Base-by-base conservation (phyloP, 2,888 invertebrate species). In the Xanthorhoe spadicearia region DNA sequence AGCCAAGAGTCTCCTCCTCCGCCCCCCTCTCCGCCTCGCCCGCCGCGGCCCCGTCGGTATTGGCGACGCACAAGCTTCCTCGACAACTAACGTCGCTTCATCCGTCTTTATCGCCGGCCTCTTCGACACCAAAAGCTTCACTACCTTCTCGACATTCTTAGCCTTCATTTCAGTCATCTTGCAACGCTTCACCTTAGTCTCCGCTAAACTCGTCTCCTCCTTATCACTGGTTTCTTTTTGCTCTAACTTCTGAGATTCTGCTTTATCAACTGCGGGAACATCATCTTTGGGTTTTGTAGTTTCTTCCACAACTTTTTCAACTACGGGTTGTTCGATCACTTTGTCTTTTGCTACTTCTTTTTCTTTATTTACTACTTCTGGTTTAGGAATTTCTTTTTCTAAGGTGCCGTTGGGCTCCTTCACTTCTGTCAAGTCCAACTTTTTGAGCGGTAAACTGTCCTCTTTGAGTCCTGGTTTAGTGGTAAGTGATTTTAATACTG, bases 81-180 rank as follows among this genome's bases (percentile, higher is more conserved):
- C 89, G 5, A 89, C 83, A 43, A 89, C 86, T 52, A 84, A 64
- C 4, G 88, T 83, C 7, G 91, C 89, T 68, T 91, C 91, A 61
- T 92, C 90, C 32, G 85, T 85, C 75, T 90, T 90, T 61, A 90
- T 83, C n/a, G 86, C 87, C n/a, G 87, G 87, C 79, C 89, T 85
- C 77, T 91, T 92, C 10, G 91, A 89, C 56, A 89, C 90, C 64
- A 91, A 74, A 70, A 93, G 79, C 75, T 93, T 93, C 0, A 87
- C 89, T 53, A 89, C 87, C 74, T 92, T 94, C 70, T 89, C 89
- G 19, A 89, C 90, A 62, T 85, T 89, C 74, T 88, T 90, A 15
- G 82, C 85, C 70, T 92, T 93, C 54, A 83, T 71, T 70, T 89
- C 89, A 62, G 79, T 68, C 32, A 87, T 71, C 73, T 89, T 90